Evolutionary conservation across 2,888 invertebrate species (phyloP).

Genomic region (Chesias legatella): DNA sequence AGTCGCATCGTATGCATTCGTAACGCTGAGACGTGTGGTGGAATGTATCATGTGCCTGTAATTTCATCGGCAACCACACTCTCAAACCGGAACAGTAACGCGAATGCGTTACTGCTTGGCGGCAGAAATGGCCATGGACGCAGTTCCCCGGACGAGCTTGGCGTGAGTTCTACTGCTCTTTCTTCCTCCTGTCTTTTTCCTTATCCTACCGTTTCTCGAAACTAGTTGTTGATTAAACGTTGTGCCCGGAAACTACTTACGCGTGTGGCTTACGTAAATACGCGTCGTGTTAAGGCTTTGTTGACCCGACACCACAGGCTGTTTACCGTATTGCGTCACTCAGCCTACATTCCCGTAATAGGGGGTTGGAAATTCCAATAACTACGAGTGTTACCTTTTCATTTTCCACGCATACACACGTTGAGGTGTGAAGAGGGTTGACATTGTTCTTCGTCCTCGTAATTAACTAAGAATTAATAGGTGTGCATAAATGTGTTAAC

Average conservation of each 20-base stretch:
- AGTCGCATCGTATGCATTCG: no score
- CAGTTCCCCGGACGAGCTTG: no score
- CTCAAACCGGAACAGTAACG: no score
- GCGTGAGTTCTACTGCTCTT: no score
- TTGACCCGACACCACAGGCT: not conserved
- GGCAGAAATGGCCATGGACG: no score
- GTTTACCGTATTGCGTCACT: constrained; percentile 14
- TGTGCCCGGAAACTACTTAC: constrained; percentile 1
- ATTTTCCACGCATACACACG: constrained; percentile 19
- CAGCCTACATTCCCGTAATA: constrained; percentile 18
- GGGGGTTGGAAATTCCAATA: constrained; percentile 17
- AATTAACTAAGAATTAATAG: constrained; percentile 21
- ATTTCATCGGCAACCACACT: no score
- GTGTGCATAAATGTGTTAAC: not conserved
- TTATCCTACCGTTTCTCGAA: not conserved
- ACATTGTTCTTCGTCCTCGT: constrained; percentile 26
- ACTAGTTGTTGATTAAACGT: constrained; percentile 18
- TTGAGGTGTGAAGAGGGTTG: constrained; percentile 31
- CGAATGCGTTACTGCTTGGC: no score
- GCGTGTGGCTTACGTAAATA: constrained; percentile 10
- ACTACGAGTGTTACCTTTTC: constrained; percentile 17
- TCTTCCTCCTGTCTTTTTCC: no score
- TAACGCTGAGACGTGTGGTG: no score
- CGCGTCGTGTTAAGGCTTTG: no score
- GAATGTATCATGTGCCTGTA: no score